Base-by-base conservation (phyloP, 2,888 invertebrate species). In the Leptinotarsa haldemani region DNA sequence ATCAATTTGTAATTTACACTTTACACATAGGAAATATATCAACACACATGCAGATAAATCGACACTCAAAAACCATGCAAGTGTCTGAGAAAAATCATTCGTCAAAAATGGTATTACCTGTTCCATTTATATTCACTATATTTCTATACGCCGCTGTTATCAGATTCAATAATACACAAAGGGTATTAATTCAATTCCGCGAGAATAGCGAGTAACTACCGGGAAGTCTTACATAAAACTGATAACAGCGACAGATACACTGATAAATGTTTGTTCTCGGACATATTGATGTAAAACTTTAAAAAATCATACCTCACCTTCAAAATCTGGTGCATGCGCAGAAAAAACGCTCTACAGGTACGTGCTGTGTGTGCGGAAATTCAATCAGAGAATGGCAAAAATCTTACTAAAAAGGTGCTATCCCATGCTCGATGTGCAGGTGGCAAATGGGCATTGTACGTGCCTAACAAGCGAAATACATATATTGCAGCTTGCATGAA, bases 341-440 rank as follows among this genome's bases (percentile, higher is more conserved):
- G 71, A 56, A 70, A 73, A 4, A 61, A 61, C 61, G 61, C 61
- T 61, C 61, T 61, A 71, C 56, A 56, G 56, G 56, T 56, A 56
- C 74, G 74, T 74, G 74, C 74, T 71, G 61, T 52, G 40, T 40
- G 65, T 74, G 61, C 64, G 46, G 56, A 69, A 64, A 70, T 18
- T 61, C 56, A 22, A 58, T 69, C 25, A 50, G 5, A 66, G 25
- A 52, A 25, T 48, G 50, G 66, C 25, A 66, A 66, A 66, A 66
- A 65, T 50, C 25, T 50, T 65, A 50, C 20, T 30, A 67, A 61
- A 58, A 66, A 70, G 74, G 77, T 77, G 77, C 74, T 75, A 74
- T 64, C 74, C 74, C 75, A 77, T 77, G 77, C 75, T 75, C 46
- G 71, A 22, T 69, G 77, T 77, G 75, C 71, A 77, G 74, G 71